These are phyloP conservation scores for Sitophilus oryzae DNA, from an alignment of 1,140 invertebrate species.

Conservation along the genomic window DNA sequence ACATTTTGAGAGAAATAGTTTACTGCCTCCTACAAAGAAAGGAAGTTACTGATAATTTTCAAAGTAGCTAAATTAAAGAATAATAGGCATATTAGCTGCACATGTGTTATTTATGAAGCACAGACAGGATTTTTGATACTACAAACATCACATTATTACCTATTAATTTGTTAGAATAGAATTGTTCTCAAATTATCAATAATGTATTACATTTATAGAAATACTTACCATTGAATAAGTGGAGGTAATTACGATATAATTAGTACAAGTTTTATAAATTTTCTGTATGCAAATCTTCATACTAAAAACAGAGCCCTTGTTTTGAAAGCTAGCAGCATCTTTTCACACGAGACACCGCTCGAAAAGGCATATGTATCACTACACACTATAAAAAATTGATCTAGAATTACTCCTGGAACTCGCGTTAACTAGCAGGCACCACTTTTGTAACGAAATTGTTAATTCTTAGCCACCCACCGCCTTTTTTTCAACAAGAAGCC, in stretches of 20 bases:
- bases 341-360: constrained; percentile 16
- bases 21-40: constrained; percentile 19
- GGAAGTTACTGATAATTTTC: constrained; percentile 5
- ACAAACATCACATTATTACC: background rate
- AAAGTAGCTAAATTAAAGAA: constrained; percentile 9
- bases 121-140: constrained; percentile 1
- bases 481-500: constrained; percentile 23
- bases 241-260: background rate
- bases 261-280: background rate
- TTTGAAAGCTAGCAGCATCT: constrained; percentile 11
- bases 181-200: too few relatives aligned
- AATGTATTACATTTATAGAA: too few relatives aligned
- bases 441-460: background rate
- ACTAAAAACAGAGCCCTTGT: constrained; percentile 6
- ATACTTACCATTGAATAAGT: constrained; percentile 2
- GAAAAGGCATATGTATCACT: constrained; percentile 13
- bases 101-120: background rate
- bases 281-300: background rate
- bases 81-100: constrained; percentile 2
- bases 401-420: constrained; percentile 9
- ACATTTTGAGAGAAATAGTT: constrained; percentile 9
- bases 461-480: constrained; percentile 15
- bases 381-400: constrained; percentile 7
- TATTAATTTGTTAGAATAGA: too few relatives aligned
- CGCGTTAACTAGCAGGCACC: background rate